Evolutionary conservation across 2,113 vertebrate species (phyloP).

Genomic region (Tachuris rubrigastra): DNA sequence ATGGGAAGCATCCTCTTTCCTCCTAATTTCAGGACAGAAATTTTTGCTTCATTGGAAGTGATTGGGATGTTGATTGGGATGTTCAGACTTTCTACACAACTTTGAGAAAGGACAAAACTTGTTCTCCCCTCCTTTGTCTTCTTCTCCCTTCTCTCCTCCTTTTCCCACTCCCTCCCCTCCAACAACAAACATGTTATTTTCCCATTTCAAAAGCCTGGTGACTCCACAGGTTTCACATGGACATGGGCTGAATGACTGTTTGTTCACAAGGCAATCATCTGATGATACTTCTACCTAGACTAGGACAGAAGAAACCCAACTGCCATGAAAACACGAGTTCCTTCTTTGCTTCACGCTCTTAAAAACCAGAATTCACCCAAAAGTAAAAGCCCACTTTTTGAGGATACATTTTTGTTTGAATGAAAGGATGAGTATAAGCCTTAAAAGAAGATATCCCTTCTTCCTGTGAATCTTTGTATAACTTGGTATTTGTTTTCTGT

Average conservation of each 20-base stretch:
- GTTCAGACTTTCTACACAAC: neutral
- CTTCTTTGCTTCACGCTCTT: neutral
- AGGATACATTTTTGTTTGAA: neutral
- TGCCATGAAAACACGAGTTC: neutral
- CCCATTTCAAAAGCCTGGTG: neutral
- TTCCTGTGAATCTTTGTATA: neutral
- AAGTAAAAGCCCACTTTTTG: neutral
- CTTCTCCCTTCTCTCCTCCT: neutral
- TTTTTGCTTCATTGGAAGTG: neutral
- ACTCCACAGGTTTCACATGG: neutral
- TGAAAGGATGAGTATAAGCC: neutral
- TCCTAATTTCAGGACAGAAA: neutral
- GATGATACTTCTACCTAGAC: neutral
- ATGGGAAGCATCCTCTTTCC: neutral
- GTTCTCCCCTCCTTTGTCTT: neutral
- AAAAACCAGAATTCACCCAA: neutral
- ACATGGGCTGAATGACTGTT: accelerated
- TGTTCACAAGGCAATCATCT: neutral
- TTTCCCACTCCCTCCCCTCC: neutral
- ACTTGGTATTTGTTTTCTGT: neutral
- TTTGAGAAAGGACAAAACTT: neutral
- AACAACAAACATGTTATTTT: neutral
- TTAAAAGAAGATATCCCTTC: neutral
- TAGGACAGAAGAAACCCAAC: neutral
- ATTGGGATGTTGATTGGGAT: neutral